Evolutionary conservation across 1,140 invertebrate species (phyloP).

Genomic region (Tribolium castaneum): DNA sequence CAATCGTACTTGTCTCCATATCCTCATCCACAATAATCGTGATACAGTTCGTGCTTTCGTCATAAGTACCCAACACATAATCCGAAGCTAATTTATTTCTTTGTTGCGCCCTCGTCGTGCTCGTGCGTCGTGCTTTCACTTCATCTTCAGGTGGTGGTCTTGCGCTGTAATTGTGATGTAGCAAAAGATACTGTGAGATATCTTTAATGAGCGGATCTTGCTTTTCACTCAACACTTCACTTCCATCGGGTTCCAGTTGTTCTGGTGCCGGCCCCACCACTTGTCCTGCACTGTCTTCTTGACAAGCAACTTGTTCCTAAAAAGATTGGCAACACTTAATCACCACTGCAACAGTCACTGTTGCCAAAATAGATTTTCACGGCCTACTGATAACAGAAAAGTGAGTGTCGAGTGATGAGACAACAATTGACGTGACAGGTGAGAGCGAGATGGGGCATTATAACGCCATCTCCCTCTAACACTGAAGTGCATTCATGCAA

Average conservation of each 20-base stretch:
- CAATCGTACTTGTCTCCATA: not conserved
- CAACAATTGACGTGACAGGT: slow-evolving; percentile 21
- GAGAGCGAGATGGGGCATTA: no score
- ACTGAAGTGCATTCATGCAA: no score
- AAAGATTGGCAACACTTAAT: no score
- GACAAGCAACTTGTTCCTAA: slow-evolving; percentile 63
- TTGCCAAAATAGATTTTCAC: no score
- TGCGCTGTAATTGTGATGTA: slow-evolving; percentile 63
- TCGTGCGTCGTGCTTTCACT: slow-evolving; percentile 39
- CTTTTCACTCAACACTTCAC: slow-evolving; percentile 59
- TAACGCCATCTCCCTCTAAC: no score
- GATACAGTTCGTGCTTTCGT: slow-evolving; percentile 77
- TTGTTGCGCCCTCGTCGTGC: slow-evolving; percentile 58
- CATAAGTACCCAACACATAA: slow-evolving; percentile 74
- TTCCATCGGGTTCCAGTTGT: slow-evolving; percentile 81
- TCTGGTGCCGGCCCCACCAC: slow-evolving; percentile 85
- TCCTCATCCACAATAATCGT: slow-evolving; percentile 75
- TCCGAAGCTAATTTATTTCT: slow-evolving; percentile 56
- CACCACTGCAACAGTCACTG: no score
- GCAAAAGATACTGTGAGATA: slow-evolving; percentile 59
- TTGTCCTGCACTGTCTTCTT: slow-evolving; percentile 62
- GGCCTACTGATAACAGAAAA: no score
- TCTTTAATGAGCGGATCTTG: slow-evolving; percentile 50
- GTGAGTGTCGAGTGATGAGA: not conserved
- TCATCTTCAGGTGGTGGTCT: slow-evolving; percentile 41